These are phyloP conservation scores for Meghimatium bilineatum DNA, from an alignment of 2,888 invertebrate genomes.

Conservation along the genomic window DNA sequence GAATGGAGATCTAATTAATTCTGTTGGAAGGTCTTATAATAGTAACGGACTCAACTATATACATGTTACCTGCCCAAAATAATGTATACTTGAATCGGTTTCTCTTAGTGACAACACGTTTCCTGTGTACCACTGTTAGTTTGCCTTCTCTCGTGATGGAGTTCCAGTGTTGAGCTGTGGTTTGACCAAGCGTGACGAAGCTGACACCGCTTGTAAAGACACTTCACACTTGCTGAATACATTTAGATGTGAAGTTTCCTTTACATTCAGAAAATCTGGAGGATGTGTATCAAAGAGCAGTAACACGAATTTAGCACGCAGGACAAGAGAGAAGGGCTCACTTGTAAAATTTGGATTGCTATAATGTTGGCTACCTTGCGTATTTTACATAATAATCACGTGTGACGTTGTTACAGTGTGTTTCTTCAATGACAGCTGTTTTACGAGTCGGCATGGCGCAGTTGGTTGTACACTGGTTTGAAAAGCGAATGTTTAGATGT, in stretches of 20 bases:
- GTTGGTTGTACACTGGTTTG: too few relatives aligned
- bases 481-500: too few relatives aligned
- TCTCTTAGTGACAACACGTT: too few relatives aligned
- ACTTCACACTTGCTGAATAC: slow-evolving; percentile 21
- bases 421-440: not conserved
- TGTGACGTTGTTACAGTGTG: not conserved
- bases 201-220: slow-evolving; percentile 18
- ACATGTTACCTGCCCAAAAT: too few relatives aligned
- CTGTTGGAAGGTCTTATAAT: too few relatives aligned
- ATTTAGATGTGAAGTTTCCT: not conserved
- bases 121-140: not conserved
- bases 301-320: not conserved
- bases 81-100: too few relatives aligned
- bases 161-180: not conserved
- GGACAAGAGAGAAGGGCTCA: not conserved
- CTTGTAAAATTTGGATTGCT: not conserved
- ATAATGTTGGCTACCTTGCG: not conserved
- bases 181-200: slow-evolving; percentile 10
- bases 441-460: too few relatives aligned
- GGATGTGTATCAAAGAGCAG: not conserved
- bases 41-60: too few relatives aligned
- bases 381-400: not conserved
- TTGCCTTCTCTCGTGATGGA: not conserved
- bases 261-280: not conserved
- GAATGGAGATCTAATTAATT: too few relatives aligned